Conservation (phyloP, 1,140 invertebrate species). For the Ganaspis sp. region DNA sequence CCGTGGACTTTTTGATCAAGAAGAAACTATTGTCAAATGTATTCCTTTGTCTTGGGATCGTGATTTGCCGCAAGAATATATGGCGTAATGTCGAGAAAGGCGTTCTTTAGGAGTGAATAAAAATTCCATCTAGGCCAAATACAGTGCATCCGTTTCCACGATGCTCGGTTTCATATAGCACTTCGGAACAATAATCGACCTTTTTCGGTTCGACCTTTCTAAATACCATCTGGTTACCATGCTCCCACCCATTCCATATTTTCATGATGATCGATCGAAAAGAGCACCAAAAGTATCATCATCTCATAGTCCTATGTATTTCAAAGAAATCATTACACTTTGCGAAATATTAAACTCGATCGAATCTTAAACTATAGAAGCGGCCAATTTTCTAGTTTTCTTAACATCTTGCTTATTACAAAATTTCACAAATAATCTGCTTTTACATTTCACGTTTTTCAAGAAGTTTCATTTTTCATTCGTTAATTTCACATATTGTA, state of each 20-base stretch:
- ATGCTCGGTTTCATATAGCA: constrained; percentile 36
- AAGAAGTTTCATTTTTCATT: too few species aligned
- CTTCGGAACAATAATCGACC: constrained; percentile 55
- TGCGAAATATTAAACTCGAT: too few species aligned
- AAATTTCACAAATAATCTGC: too few species aligned
- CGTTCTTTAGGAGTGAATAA: constrained; percentile 26
- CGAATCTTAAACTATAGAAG: too few species aligned
- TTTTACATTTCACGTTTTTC: too few species aligned
- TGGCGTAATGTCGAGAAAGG: constrained; percentile 23
- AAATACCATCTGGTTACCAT: constrained; percentile 50
- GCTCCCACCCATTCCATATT: constrained; percentile 39
- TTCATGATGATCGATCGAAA: constrained; percentile 40
- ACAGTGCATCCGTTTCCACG: constrained; percentile 43
- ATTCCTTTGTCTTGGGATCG: constrained; percentile 21
- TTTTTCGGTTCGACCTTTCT: constrained; percentile 61
- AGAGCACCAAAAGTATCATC: not conserved
- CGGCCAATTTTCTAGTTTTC: too few species aligned
- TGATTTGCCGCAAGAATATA: constrained; percentile 20
- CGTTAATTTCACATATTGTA: too few species aligned
- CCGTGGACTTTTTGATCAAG: not conserved
- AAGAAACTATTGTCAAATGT: constrained; percentile 21
- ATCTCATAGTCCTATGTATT: not conserved
- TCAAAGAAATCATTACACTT: too few species aligned
- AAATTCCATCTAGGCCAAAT: constrained; percentile 29
- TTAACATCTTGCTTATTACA: too few species aligned